Conservation (phyloP, 2,113 vertebrate species). For the Ceyx margarethae region DNA sequence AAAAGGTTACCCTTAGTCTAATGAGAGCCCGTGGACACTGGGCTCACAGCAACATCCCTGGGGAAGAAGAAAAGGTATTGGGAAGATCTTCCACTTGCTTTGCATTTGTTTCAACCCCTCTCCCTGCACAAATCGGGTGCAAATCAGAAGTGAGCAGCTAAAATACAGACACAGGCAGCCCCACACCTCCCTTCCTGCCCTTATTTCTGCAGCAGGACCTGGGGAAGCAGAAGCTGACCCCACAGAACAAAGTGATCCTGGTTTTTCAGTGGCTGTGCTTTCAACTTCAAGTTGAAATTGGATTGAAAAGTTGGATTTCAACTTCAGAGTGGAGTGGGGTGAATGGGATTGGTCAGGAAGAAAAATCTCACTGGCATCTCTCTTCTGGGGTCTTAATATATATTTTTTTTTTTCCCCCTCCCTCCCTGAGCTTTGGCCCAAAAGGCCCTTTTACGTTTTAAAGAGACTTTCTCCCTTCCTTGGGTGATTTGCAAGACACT, state of each 20-base stretch:
- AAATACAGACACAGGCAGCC: neutral
- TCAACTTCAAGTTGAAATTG: neutral
- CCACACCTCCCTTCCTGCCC: neutral
- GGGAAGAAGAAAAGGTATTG: neutral
- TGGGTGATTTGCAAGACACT: neutral
- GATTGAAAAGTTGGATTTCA: neutral
- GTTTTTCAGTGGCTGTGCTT: neutral
- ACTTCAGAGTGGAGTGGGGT: accelerated
- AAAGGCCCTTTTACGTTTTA: neutral
- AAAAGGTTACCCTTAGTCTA: neutral
- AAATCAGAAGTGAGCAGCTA: neutral
- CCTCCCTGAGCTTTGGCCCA: neutral
- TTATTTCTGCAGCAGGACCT: neutral
- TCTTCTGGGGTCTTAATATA: neutral
- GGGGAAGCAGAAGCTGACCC: neutral
- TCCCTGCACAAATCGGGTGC: neutral
- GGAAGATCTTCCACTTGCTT: neutral
- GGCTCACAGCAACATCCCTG: neutral
- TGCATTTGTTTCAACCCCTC: neutral
- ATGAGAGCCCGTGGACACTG: neutral
- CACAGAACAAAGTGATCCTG: accelerated
- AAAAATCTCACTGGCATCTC: neutral
- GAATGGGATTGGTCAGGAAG: neutral
- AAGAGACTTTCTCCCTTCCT: neutral
- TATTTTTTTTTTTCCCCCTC: neutral